These are phyloP conservation scores for Benitochromis conjunctus DNA, from an alignment of 2,113 vertebrate species.

Conservation along the genomic window DNA sequence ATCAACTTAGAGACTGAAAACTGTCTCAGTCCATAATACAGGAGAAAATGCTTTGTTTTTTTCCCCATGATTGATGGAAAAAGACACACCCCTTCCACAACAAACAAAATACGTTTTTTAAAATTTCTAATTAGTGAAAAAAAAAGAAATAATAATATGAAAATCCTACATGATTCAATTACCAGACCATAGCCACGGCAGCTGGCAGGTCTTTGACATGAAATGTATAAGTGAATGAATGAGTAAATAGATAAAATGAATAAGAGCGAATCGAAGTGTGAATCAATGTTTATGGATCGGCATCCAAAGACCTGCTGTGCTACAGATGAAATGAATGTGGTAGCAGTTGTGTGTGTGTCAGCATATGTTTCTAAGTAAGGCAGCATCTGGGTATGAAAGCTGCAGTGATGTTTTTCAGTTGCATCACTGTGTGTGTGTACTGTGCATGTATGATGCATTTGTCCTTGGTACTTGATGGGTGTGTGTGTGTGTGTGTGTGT, in stretches of 20 bases:
- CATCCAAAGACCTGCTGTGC: conserved; percentile 47
- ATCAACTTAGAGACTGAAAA: background rate
- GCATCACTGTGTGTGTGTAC: background rate
- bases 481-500: background rate
- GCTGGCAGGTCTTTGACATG: conserved; percentile 34
- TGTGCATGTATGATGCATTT: conserved; percentile 12
- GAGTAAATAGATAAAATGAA: conserved; percentile 70
- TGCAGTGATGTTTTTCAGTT: conserved; percentile 14
- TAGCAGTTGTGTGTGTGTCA: background rate
- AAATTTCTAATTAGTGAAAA: background rate
- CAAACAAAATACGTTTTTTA: background rate
- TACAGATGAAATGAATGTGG: conserved; percentile 46
- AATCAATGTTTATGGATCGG: conserved; percentile 70
- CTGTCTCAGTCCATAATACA: conserved; percentile 2
- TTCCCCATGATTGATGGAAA: background rate
- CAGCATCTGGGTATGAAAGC: background rate
- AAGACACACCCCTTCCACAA: background rate
- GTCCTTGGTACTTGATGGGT: background rate
- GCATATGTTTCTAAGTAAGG: background rate
- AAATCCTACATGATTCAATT: background rate
- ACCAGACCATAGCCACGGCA: conserved; percentile 1
- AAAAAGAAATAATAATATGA: background rate
- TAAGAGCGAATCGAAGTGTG: conserved; percentile 57
- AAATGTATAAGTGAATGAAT: conserved; percentile 60
- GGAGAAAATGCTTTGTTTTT: background rate